A percentile compares a stretch with the other conserved stretches of the same genome.
Conservation (phyloP, 92 coral and sea anemone genomes). For the Ricordea florida region DNA sequence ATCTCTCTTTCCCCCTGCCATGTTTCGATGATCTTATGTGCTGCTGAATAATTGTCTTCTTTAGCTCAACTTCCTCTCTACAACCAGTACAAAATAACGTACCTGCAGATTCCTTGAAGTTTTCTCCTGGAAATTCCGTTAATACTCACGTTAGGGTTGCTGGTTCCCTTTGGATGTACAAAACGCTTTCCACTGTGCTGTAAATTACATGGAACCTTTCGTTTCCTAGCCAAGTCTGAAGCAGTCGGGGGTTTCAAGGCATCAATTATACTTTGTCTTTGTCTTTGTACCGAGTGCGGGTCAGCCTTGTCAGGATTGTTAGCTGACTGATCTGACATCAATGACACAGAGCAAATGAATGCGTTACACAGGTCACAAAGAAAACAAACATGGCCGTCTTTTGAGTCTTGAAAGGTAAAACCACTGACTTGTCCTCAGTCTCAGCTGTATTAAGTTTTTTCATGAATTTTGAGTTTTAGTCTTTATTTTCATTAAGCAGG, state of each 20-base stretch:
- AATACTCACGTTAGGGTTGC: slow-evolving; percentile 41
- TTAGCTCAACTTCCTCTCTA: slow-evolving; percentile 49
- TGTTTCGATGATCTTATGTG: slow-evolving; percentile 53
- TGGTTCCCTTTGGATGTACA: slow-evolving; percentile 33
- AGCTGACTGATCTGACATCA: slow-evolving; percentile 30
- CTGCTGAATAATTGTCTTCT: slow-evolving; percentile 51
- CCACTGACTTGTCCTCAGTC: too few species aligned
- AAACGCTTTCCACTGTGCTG: slow-evolving; percentile 37
- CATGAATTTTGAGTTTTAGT: too few species aligned
- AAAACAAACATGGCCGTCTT: too few species aligned
- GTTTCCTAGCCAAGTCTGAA: slow-evolving; percentile 59
- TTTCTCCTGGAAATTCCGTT: slow-evolving; percentile 49
- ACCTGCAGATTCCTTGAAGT: slow-evolving; percentile 57
- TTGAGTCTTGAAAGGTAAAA: too few species aligned
- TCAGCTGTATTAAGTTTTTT: too few species aligned
- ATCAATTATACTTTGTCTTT: slow-evolving; percentile 33
- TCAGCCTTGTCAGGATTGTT: slow-evolving; percentile 12
- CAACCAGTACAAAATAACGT: slow-evolving; percentile 51
- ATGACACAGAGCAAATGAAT: neutral
- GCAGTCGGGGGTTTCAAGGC: slow-evolving; percentile 43
- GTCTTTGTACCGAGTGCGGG: neutral
- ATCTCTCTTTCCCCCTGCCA: slow-evolving; percentile 42
- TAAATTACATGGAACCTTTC: slow-evolving; percentile 50
- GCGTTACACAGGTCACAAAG: too few species aligned
- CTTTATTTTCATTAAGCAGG: too few species aligned